Evolutionary conservation across 1,140 invertebrate genomes (phyloP), one percentile per base, ranked within the genome.

Genomic region (Drosophila pallidifrons): DNA sequence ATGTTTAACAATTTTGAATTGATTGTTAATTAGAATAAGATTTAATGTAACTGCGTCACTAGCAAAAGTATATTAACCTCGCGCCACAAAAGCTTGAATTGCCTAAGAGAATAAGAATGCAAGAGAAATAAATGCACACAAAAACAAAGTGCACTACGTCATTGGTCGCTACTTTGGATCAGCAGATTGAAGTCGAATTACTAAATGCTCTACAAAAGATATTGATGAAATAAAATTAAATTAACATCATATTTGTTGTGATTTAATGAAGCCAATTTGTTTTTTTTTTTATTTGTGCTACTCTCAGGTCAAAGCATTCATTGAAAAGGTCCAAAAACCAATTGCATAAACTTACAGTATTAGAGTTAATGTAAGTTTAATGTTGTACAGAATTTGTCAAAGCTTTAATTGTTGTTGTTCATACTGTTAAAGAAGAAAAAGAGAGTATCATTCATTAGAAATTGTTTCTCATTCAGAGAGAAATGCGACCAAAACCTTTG

Each of bases 401-500:
- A 38, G 28, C 51, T 35, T 41, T n/a, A 38, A 43, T 57, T 1
- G 25, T 38, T 54, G 46, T 38, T 28, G 6, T 25, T 55, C 57
- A 30, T 41, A 10, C 10, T 10, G 16, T 10, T 51, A 41, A 35
- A 13, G 7, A 30, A 25, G 38, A 11, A 38, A 38, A 10, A 38
- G 57, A 75, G 66, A 63, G 41, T 51, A 38, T 57, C 32, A 32
- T n/a, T 54, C 7, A 35, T 54, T 45, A 15, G n/a, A 52, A 45
- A 54, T 16, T 2, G 11, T 52, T 63, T 20, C 49, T 57, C 41
- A 30, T 58, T 60, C 13, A 38, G 43, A 16, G 43, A 71, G 52
- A 47, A 47, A 30, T 52, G 61, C 59, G 30, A 46, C 10, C 6
- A 28, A 70, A 32, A 88, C 85, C 85, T 85, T 88, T 88, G 85